Base-by-base conservation (phyloP, 2,113 vertebrate species). In the Cheilinus undulatus region DNA sequence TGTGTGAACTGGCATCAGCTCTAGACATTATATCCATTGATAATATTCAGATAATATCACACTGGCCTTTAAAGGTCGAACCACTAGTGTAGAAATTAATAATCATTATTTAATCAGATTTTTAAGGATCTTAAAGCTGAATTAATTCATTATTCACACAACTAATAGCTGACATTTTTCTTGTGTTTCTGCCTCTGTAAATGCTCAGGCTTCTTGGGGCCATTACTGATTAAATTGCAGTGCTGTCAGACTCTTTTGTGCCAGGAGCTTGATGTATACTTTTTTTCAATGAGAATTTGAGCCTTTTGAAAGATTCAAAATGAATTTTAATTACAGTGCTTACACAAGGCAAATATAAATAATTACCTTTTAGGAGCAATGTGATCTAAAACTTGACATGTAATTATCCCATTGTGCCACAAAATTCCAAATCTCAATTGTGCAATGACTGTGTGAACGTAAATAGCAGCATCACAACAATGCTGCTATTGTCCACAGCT, bases 301-400 rank as follows among this genome's bases (percentile, higher is more conserved):
- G 27, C 32, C 66, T 82, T 84, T 77, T 84, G 62, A 70, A 82
- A 80, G 56, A 77, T 74, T 88, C 20, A 43, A 84, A 87, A 76
- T 69, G 61, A 52, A 73, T 78, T 86, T 87, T 86, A 80, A 88
- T 79, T 69, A 75, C 76, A 72, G 64, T 43, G 56, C 68, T 71
- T 76, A 78, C 76, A 87, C 61, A 26, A 76, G 81, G 68, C 80
- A 65, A 82, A 79, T 69, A 58, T 50, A 61, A 87, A 75, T 60
- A 60, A 74, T 77, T 82, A 78, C 72, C 77, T 54, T 68, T 56
- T 74, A 68, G 71, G 69, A 40, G 14, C 77, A 79, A 85, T 74
- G 42, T 62, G 70, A 81, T 84, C 83, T 73, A 74, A 78, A 69
- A 77, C 67, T 59, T 63, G 59, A 73, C 76, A 58, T 52, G 74